Evolutionary conservation across 2,797 vertebrate genomes (phyloP).

Genomic region (Xiphorhynchus erythropygius): DNA sequence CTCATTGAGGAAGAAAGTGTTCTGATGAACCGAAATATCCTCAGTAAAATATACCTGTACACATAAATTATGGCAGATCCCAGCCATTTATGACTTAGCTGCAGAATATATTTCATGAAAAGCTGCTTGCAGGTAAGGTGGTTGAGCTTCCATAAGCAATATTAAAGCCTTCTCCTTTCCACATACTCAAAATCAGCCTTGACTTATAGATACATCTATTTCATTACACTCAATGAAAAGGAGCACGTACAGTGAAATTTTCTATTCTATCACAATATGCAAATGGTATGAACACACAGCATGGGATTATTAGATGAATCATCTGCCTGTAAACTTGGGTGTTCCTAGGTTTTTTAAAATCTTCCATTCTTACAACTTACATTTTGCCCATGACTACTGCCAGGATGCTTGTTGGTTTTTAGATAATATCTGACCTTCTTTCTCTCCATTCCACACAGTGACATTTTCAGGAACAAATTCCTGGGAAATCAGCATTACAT

Average conservation of each 20-base stretch:
- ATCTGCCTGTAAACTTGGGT: not conserved
- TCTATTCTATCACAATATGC: not conserved
- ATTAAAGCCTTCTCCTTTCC: not conserved
- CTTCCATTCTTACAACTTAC: not conserved
- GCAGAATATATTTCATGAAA: not conserved
- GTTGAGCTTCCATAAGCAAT: not conserved
- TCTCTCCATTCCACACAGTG: not conserved
- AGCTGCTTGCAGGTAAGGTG: not conserved
- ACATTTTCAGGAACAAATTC: not conserved
- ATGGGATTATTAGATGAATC: not conserved
- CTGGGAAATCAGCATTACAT: not conserved
- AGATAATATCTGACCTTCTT: not conserved
- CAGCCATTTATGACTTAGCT: not conserved
- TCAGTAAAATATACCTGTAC: not conserved
- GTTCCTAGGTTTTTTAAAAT: not conserved
- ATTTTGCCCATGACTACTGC: not conserved
- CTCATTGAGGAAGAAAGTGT: not conserved
- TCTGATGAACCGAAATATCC: not conserved
- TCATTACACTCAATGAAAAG: not conserved
- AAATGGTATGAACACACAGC: not conserved
- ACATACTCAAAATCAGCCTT: not conserved
- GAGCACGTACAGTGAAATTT: not conserved
- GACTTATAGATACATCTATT: not conserved
- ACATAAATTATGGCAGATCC: not conserved
- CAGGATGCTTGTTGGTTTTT: not conserved